Base-by-base conservation (phyloP, 1,140 invertebrate species). In the Hycleus cichorii region DNA sequence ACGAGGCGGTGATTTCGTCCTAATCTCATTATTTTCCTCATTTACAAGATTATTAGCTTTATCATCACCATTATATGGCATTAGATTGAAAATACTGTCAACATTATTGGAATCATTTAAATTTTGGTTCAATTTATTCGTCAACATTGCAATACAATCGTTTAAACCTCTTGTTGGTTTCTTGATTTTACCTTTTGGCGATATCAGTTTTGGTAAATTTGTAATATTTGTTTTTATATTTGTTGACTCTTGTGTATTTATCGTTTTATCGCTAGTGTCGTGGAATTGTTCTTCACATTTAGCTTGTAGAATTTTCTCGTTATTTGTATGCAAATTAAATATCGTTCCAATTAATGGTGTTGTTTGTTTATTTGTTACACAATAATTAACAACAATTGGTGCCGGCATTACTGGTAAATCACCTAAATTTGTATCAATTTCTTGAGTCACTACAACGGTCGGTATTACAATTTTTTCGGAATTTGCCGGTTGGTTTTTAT, bases 111-210 rank as follows among this genome's bases (percentile, higher is more conserved):
- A 32, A 32, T 32, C 32, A 32, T 32, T 32, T 7, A 32, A 32
- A 32, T 10, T 60, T 49, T 76, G 72, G 60, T 75, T 71, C 43
- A 77, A 62, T 68, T 80, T 80, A 42, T 75, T 77, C 0, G 77
- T 79, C 12, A 80, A 64, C 78, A 80, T 79, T 9, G 78, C 78
- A 27, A 80, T 80, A 66, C 78, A 80, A 66, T 78, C 78, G 64
- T 77, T 79, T 11, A 80, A 64, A 26, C 72, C 72, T 51, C 67
- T 65, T 24, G 49, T 58, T 8, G 68, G 75, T 67, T 77, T 73
- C 53, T 63, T 65, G 2, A 68, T 56, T 73, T 78, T 73, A 63
- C 72, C 54, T 70, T 72, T 67, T 68, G 73, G 32, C 39, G 4
- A 38, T 49, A 32, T 49, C 43, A 39, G 5, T 54, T n/a, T 45